Conservation (phyloP, 2,113 vertebrate species). For the Nesoenas mayeri region DNA sequence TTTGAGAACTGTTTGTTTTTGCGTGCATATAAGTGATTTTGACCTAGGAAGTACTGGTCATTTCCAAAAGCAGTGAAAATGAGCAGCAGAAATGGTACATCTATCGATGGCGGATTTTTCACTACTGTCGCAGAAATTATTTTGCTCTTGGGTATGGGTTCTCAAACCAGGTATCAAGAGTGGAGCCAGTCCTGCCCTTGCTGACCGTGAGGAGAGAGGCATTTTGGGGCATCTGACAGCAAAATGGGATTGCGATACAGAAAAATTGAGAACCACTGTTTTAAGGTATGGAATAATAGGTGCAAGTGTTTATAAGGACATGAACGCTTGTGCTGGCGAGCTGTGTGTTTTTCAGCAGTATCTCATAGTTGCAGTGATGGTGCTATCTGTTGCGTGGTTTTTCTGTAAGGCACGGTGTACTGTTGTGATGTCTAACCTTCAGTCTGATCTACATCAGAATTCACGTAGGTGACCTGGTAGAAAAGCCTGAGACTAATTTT, state of each 20-base stretch:
- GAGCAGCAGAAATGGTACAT: background rate
- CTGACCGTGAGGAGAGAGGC: background rate
- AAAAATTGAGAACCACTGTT: background rate
- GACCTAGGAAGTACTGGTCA: background rate
- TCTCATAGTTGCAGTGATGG: background rate
- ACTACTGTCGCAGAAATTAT: fast-evolving
- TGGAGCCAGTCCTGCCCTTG: background rate
- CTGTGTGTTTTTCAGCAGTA: background rate
- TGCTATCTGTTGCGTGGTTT: background rate
- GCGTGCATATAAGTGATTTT: background rate
- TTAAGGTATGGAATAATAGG: background rate
- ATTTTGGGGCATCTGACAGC: background rate
- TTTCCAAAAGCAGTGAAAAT: background rate
- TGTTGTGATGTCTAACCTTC: background rate
- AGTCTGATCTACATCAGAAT: background rate
- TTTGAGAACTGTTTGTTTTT: background rate
- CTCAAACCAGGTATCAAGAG: background rate
- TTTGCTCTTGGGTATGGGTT: background rate
- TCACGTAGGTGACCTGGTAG: background rate
- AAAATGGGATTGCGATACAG: background rate
- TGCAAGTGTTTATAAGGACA: fast-evolving
- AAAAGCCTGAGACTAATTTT: background rate
- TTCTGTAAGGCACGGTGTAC: background rate
- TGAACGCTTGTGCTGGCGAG: fast-evolving
- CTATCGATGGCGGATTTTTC: background rate